Evolutionary conservation across 2,113 vertebrate species (phyloP).

Genomic region (Thalassoma bifasciatum): DNA sequence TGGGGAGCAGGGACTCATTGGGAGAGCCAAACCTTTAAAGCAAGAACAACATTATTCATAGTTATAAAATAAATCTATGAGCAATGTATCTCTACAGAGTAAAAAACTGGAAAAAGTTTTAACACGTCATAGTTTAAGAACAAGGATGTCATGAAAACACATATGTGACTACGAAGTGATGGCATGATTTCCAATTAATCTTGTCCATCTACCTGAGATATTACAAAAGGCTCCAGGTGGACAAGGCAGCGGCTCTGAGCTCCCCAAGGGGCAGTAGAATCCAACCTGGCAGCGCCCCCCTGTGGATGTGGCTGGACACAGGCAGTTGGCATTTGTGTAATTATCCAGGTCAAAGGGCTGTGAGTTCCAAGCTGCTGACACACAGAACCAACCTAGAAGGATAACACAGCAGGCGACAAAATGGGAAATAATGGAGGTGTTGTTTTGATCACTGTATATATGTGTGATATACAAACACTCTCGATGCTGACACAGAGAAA

Average conservation of each 20-base stretch:
- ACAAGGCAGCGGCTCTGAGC: constrained; percentile 87
- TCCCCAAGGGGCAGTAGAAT: constrained; percentile 89
- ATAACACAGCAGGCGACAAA: constrained; percentile 1
- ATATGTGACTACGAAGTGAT: too few species aligned
- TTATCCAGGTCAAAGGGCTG: constrained; percentile 95
- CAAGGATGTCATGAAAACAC: too few species aligned
- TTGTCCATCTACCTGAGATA: constrained; percentile 81
- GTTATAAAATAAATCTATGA: neutral
- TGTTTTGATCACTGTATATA: neutral
- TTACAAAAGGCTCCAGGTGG: constrained; percentile 88
- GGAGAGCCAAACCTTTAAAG: constrained; percentile 85
- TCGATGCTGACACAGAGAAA: neutral
- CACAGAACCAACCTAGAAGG: constrained; percentile 92
- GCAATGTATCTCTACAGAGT: neutral
- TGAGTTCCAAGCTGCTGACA: constrained; percentile 92
- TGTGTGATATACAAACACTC: constrained; percentile 13
- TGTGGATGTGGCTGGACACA: constrained; percentile 92
- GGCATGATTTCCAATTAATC: neutral
- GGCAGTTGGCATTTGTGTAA: constrained; percentile 93
- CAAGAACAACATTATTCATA: neutral
- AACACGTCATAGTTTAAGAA: too few species aligned
- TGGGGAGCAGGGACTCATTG: constrained; percentile 86
- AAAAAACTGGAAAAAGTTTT: too few species aligned
- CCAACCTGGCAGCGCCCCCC: constrained; percentile 90
- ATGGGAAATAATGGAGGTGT: constrained; percentile 10